Evolutionary conservation across 2,113 vertebrate species (phyloP).

Genomic region (Neolamprologus longior): DNA sequence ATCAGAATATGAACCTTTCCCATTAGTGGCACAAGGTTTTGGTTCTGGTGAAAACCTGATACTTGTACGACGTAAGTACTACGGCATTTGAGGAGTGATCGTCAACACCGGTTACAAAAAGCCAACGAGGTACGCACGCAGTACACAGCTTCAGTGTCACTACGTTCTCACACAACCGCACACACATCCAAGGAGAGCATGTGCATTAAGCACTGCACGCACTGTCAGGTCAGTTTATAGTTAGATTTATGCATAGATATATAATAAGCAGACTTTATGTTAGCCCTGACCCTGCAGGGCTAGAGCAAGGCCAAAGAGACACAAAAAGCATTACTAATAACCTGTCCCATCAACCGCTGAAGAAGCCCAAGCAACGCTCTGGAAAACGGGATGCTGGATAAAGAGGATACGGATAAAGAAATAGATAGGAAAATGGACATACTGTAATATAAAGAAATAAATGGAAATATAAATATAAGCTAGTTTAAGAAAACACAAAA

Average conservation of each 20-base stretch:
- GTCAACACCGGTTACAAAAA: background rate
- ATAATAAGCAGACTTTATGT: constrained; percentile 33
- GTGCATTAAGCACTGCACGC: background rate
- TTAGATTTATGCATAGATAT: constrained; percentile 65
- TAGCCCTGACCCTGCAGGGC: constrained; percentile 56
- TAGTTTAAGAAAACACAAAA: background rate
- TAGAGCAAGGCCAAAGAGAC: constrained; percentile 53
- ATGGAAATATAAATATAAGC: background rate
- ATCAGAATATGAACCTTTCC: background rate
- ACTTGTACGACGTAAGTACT: background rate
- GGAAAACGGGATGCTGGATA: background rate
- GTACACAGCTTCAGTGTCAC: background rate
- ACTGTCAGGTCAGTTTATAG: constrained; percentile 8
- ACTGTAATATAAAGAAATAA: background rate
- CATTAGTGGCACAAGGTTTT: background rate
- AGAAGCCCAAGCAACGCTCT: background rate
- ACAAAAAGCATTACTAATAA: constrained; percentile 53
- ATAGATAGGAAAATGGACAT: background rate
- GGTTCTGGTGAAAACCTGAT: background rate
- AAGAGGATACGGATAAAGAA: background rate
- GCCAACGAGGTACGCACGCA: background rate
- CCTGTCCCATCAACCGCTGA: constrained; percentile 9
- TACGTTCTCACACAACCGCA: background rate
- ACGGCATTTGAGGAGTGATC: background rate
- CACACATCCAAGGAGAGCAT: background rate